Conservation (phyloP, 2,888 invertebrate genomes). For the Bursaphelenchus okinawaensis region DNA sequence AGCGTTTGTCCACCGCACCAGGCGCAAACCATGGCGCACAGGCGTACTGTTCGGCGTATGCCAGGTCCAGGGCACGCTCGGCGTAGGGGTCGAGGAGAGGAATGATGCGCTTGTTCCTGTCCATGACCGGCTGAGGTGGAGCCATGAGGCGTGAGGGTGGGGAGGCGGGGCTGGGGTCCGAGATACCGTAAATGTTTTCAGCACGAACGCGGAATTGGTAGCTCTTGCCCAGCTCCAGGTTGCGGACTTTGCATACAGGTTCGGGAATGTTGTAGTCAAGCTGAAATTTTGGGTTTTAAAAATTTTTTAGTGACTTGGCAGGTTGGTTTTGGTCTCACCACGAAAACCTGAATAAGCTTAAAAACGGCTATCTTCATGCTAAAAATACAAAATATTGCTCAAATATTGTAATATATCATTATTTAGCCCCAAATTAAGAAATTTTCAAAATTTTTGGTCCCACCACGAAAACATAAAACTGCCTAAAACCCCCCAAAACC, state of each 20-base stretch:
- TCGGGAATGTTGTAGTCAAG: conserved; percentile 67
- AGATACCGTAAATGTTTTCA: conserved; percentile 90
- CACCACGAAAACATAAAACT: background rate
- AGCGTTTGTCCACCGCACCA: conserved; percentile 65
- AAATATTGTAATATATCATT: background rate
- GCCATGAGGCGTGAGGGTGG: conserved; percentile 56
- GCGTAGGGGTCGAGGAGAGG: conserved; percentile 57
- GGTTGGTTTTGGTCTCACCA: conserved; percentile 5
- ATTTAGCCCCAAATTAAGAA: background rate
- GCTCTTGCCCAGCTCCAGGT: conserved; percentile 83
- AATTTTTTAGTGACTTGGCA: conserved; percentile 62
- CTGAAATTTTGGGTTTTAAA: conserved; percentile 25
- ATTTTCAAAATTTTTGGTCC: background rate
- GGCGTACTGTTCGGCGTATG: conserved; percentile 56
- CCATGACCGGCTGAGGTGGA: conserved; percentile 56
- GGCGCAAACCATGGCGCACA: conserved; percentile 70
- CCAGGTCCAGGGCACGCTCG: conserved; percentile 47
- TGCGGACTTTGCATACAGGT: conserved; percentile 80
- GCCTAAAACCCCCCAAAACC: background rate
- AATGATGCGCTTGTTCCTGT: conserved; percentile 55
- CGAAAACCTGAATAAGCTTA: background rate
- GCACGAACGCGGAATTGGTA: conserved; percentile 91
- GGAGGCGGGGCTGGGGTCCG: conserved; percentile 88
- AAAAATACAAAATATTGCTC: background rate
- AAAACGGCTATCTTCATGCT: background rate